Conservation (phyloP, 2,888 invertebrate genomes). For the Labia minor region DNA sequence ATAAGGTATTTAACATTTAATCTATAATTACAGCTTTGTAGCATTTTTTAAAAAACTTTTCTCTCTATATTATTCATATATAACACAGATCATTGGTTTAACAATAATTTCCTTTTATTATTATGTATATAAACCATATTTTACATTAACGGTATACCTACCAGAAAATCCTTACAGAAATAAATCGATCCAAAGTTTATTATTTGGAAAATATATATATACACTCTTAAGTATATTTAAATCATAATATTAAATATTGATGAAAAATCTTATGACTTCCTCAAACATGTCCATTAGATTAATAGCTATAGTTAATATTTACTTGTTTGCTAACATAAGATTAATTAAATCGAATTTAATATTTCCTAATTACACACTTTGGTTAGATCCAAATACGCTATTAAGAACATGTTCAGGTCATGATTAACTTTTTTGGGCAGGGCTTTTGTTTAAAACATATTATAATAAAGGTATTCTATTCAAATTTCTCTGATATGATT, state of each 20-base stretch:
- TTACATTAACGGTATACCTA: too few relatives aligned
- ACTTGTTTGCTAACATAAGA: not conserved
- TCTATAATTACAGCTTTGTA: too few relatives aligned
- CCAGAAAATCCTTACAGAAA: too few relatives aligned
- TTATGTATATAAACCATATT: too few relatives aligned
- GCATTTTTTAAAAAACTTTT: too few relatives aligned
- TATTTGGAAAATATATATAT: too few relatives aligned
- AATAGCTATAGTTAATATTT: not conserved
- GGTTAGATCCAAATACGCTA: not conserved
- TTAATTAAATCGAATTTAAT: not conserved
- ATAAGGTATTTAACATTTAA: too few relatives aligned
- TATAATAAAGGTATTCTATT: not conserved
- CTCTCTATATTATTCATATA: too few relatives aligned
- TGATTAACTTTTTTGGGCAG: not conserved
- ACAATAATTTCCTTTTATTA: too few relatives aligned
- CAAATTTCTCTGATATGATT: conserved; percentile 7
- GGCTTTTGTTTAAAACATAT: not conserved
- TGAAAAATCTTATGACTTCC: not conserved
- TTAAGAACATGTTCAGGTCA: not conserved
- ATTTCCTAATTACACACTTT: not conserved
- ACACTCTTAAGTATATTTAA: not conserved
- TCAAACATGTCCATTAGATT: not conserved
- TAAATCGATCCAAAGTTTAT: too few relatives aligned
- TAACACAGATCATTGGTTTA: too few relatives aligned
- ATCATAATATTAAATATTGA: not conserved